These are phyloP conservation scores for Mormyrus proboscirostris DNA, from an alignment of 2,797 vertebrate genomes.

Conservation along the genomic window DNA sequence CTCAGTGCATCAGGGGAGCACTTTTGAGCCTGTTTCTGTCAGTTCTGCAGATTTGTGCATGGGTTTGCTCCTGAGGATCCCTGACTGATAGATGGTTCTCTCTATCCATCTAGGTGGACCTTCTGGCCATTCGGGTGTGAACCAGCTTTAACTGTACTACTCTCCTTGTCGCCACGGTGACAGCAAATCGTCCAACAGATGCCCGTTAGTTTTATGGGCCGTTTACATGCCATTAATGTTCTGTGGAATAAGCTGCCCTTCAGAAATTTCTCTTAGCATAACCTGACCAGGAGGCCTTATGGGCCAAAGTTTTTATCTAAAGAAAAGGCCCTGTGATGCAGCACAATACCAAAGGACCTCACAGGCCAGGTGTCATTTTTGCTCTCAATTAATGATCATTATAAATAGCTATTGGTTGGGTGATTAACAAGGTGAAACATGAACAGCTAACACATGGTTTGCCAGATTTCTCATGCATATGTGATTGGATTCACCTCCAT, in stretches of 20 bases:
- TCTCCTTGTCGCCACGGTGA: neutral
- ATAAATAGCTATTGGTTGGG: slow-evolving; percentile 40
- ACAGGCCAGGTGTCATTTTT: slow-evolving; percentile 62
- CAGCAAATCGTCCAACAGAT: neutral
- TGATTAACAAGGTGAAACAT: slow-evolving; percentile 21
- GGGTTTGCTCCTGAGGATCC: neutral
- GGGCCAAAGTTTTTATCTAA: neutral
- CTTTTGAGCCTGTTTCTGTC: neutral
- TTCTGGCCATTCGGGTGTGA: neutral
- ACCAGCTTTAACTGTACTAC: neutral
- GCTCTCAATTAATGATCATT: slow-evolving; percentile 47
- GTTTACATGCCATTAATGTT: neutral
- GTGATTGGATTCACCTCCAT: neutral
- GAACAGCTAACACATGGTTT: slow-evolving; percentile 22
- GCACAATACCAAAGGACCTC: slow-evolving; percentile 65
- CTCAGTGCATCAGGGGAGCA: neutral
- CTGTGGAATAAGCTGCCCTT: neutral
- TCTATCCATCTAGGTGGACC: neutral
- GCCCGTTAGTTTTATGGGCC: neutral
- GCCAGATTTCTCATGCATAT: neutral
- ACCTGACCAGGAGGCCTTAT: neutral
- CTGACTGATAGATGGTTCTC: neutral
- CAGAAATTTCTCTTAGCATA: neutral
- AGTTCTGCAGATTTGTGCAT: neutral
- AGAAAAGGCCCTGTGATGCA: slow-evolving; percentile 55